Evolutionary conservation across 2,797 vertebrate species (phyloP), one percentile per base, ranked within the genome.

Genomic region (Mus minutoides): DNA sequence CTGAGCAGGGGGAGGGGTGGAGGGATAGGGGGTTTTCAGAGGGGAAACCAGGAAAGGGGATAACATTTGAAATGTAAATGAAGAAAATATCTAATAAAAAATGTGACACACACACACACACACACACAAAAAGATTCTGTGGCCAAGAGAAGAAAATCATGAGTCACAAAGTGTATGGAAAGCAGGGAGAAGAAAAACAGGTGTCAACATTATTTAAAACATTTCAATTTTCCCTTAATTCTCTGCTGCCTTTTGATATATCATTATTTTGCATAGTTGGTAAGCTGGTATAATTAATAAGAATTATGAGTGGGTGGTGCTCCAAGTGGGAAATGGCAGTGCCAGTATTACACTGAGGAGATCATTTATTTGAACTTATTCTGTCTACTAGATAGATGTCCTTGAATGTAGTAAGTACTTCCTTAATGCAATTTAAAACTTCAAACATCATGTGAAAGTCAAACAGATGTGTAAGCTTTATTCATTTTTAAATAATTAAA

Each of bases 361-460:
- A 82, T 80, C 21, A 76, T 8, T 88, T 80, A 52, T 46, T 90
- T 96, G 40, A 88, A 82, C 0, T 9, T 56, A 92, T 73, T 73
- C n/a, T 10, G 87, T 92, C 11, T n/a, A 17, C 85, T 62, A 88
- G 46, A 88, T 62, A 88, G 46, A 88, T 67, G 31, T 92, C 24
- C 62, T 94, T 71, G 52, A 90, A 60, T 67, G 9, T 22, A 90
- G 9, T 22, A 90, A 73, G 91, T 89, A 43, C 1, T 34, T 78
- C 75, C 87, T 92, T 46, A 79, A 79, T 17, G 84, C 13, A 83
- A 0, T 3, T 60, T 77, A 64, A 93, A 78, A 69, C 73, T n/a
- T 46, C 31, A 80, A 94, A 86, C 64, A 94, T 77, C 94, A 82
- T 22, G 21, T 29, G 13, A 69, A 94, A 88, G 49, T 90, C 58